phyloP scores from a whole-genome alignment of 2,797 vertebrate species.

The Garrulus glandarius region DNA sequence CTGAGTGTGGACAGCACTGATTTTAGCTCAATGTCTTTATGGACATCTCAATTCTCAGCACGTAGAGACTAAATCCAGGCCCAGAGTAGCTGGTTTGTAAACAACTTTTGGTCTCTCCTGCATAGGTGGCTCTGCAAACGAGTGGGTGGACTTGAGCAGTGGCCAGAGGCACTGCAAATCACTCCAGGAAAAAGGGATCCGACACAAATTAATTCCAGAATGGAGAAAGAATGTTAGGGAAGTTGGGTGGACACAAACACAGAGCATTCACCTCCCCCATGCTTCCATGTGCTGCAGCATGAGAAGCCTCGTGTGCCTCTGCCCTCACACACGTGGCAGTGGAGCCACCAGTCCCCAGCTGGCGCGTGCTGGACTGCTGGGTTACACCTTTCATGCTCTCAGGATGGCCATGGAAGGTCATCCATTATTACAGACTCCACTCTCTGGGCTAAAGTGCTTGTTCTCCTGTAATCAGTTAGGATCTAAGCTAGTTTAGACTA shows the following conservation, averaged over 20 bases:
- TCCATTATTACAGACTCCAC: background rate
- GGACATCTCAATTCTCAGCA: background rate
- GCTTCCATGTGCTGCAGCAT: background rate
- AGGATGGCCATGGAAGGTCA: background rate
- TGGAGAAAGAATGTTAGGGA: background rate
- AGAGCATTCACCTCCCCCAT: background rate
- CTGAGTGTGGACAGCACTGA: background rate
- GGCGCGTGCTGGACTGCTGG: background rate
- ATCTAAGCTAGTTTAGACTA: background rate
- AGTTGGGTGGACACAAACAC: background rate
- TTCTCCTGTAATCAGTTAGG: background rate
- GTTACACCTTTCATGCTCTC: background rate
- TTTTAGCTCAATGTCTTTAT: constrained; percentile 8
- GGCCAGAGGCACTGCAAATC: background rate
- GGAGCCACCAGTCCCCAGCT: background rate
- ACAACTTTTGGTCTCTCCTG: constrained; percentile 21
- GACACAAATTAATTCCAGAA: background rate
- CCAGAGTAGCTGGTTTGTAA: background rate
- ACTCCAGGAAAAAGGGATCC: background rate
- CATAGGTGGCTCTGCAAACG: background rate
- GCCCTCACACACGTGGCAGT: rapidly evolving
- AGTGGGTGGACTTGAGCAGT: background rate
- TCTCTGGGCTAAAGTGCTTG: constrained; percentile 15
- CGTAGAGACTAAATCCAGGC: background rate
- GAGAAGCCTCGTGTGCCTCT: background rate